phyloP scores from a whole-genome alignment of 2,888 invertebrate species.

The Caenorhabditis sp. region DNA sequence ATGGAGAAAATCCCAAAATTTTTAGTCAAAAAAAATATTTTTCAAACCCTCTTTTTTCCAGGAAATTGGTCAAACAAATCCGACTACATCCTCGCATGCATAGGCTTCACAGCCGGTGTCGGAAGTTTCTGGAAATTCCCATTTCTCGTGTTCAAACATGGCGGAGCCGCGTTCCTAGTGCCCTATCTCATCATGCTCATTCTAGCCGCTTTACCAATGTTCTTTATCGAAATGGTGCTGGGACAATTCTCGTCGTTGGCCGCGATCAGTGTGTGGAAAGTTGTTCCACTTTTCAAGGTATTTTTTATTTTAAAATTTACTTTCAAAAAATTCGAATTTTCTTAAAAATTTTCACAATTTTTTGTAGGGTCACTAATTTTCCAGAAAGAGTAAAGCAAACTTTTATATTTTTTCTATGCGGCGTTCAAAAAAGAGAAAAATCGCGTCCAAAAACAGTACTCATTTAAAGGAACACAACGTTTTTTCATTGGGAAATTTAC shows the following conservation, averaged over 20 bases:
- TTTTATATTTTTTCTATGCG: too few relatives aligned
- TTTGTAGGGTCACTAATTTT: too few relatives aligned
- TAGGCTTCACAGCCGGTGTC: conserved; percentile 73
- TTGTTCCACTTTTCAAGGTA: conserved; percentile 80
- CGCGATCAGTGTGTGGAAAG: conserved; percentile 84
- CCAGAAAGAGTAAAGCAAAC: too few relatives aligned
- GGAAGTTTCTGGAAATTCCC: conserved; percentile 79
- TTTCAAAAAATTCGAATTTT: conserved; percentile 3
- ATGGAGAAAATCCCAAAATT: too few relatives aligned
- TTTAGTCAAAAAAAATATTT: too few relatives aligned
- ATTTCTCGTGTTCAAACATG: conserved; percentile 72
- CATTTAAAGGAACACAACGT: too few relatives aligned
- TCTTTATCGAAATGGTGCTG: conserved; percentile 82
- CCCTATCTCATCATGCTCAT: conserved; percentile 83
- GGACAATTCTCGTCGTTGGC: conserved; percentile 79
- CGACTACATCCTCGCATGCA: conserved; percentile 76
- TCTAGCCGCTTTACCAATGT: conserved; percentile 82
- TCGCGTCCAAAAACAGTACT: too few relatives aligned
- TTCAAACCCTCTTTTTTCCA: conserved; percentile 9
- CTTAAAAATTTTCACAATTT: too few relatives aligned
- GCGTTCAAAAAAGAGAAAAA: too few relatives aligned
- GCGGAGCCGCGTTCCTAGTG: conserved; percentile 78
- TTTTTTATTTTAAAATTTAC: conserved; percentile 26
- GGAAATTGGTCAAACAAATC: conserved; percentile 74
- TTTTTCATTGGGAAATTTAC: too few relatives aligned